phyloP scores from a whole-genome alignment of 2,888 invertebrate species.

The Idaea biselata region DNA sequence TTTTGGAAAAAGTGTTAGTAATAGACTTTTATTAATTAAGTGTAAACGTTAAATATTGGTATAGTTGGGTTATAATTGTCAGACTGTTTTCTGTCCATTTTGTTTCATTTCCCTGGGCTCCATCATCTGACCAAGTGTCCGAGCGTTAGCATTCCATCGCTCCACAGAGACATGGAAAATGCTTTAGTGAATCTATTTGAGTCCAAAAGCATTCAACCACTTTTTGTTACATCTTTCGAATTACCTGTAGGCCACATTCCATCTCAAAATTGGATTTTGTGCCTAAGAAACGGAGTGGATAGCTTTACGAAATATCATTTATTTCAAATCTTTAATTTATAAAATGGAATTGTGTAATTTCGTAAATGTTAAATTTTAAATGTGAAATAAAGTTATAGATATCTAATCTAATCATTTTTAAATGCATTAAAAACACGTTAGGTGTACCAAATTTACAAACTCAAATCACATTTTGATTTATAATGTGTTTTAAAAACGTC shows the following conservation, averaged over 20 bases:
- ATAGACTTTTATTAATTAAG: no score
- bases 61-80: not conserved
- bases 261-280: not conserved
- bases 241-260: not conserved
- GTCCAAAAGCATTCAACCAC: slow-evolving; percentile 55
- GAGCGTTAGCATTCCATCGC: slow-evolving; percentile 26
- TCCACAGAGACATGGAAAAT: slow-evolving; percentile 65
- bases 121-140: slow-evolving; percentile 29
- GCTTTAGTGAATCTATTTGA: slow-evolving; percentile 71
- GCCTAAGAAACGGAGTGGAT: not conserved
- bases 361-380: not conserved
- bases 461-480: no score
- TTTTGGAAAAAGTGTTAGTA: no score
- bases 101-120: slow-evolving; percentile 30
- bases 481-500: no score
- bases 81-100: slow-evolving; percentile 8
- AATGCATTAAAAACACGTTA: no score
- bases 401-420: no score
- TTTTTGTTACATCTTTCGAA: slow-evolving; percentile 41
- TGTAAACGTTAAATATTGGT: no score
- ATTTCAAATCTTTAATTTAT: no score
- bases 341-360: no score
- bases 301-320: not conserved
- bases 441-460: no score
- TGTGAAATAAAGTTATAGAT: no score